phyloP scores from a whole-genome alignment of 1,140 invertebrate genomes.

The Meloidogyne chitwoodi region DNA sequence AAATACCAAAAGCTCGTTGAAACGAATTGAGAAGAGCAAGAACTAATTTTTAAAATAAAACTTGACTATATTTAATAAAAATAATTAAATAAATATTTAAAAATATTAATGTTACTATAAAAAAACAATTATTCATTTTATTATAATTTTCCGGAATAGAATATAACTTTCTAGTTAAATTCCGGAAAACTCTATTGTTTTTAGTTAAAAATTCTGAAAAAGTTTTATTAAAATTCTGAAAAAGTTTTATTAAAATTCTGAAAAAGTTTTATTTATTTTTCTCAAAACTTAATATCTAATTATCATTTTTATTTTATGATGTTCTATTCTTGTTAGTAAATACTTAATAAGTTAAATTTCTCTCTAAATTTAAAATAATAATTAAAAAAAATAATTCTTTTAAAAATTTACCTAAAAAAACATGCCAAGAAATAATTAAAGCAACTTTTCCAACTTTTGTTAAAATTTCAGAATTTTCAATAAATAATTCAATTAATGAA shows the following conservation, averaged over 20 bases:
- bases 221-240: too few species aligned
- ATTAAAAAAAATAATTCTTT: neutral
- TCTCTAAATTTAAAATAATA: too few species aligned
- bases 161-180: neutral
- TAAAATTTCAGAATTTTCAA: neutral
- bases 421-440: conserved; percentile 5
- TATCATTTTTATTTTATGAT: too few species aligned
- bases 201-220: too few species aligned
- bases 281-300: too few species aligned
- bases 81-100: too few species aligned
- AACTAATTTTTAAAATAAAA: neutral
- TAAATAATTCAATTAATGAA: neutral
- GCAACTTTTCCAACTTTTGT: neutral
- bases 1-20: conserved; percentile 58
- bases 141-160: neutral
- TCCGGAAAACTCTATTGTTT: neutral
- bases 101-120: neutral
- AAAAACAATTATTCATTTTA: too few species aligned
- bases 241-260: too few species aligned
- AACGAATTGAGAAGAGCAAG: conserved; percentile 7
- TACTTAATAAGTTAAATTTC: too few species aligned
- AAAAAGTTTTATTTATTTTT: too few species aligned
- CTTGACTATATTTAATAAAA: neutral
- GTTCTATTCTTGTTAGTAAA: too few species aligned
- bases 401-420: neutral